A percentile compares a stretch with the other conserved stretches of the same genome.
phyloP scores from a whole-genome alignment of 53 echinoderm and acorn worm species.

The Pentamera pediparva region DNA sequence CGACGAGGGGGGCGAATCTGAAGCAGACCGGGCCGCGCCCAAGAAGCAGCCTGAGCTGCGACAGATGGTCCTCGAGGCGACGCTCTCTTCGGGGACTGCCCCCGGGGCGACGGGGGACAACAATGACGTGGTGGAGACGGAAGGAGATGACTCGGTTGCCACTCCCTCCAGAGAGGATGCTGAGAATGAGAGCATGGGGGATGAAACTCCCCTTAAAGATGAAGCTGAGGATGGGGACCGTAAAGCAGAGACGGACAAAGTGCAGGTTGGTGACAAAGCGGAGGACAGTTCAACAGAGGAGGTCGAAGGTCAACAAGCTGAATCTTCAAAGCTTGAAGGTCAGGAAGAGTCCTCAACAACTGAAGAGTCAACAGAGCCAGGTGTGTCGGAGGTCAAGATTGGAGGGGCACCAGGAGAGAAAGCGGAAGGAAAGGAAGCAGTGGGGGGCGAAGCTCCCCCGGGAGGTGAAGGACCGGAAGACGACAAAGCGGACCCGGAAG shows the following conservation, averaged over 20 bases:
- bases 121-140: slow-evolving; percentile 14
- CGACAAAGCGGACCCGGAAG: neutral
- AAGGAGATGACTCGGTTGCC: neutral
- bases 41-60: slow-evolving; percentile 25
- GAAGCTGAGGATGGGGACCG: slow-evolving; percentile 25
- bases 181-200: neutral
- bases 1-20: slow-evolving; percentile 57
- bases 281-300: neutral
- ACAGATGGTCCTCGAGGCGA: slow-evolving; percentile 19
- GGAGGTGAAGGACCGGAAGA: neutral
- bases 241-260: neutral
- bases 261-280: neutral
- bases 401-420: neutral
- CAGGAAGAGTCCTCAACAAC: neutral
- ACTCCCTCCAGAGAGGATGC: slow-evolving; percentile 14
- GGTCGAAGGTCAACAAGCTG: slow-evolving; percentile 10
- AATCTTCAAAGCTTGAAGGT: neutral
- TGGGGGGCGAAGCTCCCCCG: neutral
- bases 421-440: neutral
- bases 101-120: neutral
- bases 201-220: neutral
- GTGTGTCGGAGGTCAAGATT: neutral
- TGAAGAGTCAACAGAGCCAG: neutral
- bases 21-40: slow-evolving; percentile 44
- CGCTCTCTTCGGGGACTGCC: neutral